A percentile compares a stretch with the other conserved stretches of the same genome.
These are phyloP conservation scores for Lochmaea capreae DNA, from an alignment of 2,888 invertebrate species.

Conservation along the genomic window DNA sequence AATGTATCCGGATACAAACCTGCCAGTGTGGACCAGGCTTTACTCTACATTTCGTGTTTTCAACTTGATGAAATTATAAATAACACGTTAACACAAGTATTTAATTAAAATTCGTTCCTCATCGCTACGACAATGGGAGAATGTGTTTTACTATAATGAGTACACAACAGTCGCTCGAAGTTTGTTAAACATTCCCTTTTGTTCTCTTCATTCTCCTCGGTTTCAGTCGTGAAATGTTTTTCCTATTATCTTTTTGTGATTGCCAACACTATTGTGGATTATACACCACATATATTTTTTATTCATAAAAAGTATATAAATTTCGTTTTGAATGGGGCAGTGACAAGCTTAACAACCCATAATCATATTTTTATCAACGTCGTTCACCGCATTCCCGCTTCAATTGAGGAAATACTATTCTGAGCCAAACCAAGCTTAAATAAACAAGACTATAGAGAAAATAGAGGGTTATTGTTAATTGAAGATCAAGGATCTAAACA, in stretches of 20 bases:
- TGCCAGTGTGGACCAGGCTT: too few species aligned
- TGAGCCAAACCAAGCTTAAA: too few species aligned
- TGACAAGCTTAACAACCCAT: too few species aligned
- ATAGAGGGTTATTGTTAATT: too few species aligned
- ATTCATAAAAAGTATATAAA: not conserved
- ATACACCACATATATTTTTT: not conserved
- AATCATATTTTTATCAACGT: too few species aligned
- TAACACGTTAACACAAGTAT: not conserved
- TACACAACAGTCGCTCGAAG: not conserved
- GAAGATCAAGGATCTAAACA: too few species aligned
- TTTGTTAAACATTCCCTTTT: not conserved
- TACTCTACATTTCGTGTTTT: too few species aligned
- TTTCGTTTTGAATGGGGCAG: not conserved
- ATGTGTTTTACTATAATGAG: not conserved
- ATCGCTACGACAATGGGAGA: not conserved
- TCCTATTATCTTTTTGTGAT: not conserved
- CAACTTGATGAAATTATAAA: too few species aligned
- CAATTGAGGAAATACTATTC: too few species aligned
- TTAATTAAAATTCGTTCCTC: not conserved
- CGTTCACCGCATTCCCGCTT: too few species aligned
- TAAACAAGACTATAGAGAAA: too few species aligned
- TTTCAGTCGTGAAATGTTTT: not conserved
- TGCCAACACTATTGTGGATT: not conserved
- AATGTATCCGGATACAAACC: too few species aligned
- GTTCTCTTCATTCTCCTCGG: not conserved